A percentile compares a stretch with the other conserved stretches of the same genome.
Evolutionary conservation across 2,888 invertebrate genomes (phyloP).

Genomic region (Gymnoscelis rufifasciata): DNA sequence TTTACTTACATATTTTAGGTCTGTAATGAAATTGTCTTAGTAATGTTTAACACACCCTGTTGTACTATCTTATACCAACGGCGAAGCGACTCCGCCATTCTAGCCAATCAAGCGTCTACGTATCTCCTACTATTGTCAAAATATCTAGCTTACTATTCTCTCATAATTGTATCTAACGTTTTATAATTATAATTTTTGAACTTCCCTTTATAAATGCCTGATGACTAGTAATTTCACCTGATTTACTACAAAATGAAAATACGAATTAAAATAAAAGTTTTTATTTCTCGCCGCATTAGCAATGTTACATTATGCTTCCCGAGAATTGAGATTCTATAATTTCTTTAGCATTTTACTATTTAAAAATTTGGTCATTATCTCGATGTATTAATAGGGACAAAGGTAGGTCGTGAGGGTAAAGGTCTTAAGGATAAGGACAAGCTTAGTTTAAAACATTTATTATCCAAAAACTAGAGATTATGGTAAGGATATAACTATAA

Average conservation of each 20-base stretch:
- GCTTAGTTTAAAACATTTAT: slow-evolving; percentile 28
- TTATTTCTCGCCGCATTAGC: slow-evolving; percentile 29
- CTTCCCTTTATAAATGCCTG: slow-evolving; percentile 3
- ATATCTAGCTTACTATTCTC: slow-evolving; percentile 56
- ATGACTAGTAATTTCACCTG: slow-evolving; percentile 5
- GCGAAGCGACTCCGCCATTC: slow-evolving; percentile 63
- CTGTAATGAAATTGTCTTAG: background rate
- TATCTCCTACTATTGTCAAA: slow-evolving; percentile 74
- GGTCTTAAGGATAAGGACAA: slow-evolving; percentile 29
- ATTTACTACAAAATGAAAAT: slow-evolving; percentile 25
- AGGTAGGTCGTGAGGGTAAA: slow-evolving; percentile 18
- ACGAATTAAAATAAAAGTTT: slow-evolving; percentile 20
- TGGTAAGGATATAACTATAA: slow-evolving; percentile 20
- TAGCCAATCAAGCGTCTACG: slow-evolving; percentile 66
- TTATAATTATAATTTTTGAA: slow-evolving; percentile 4
- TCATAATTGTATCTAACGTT: slow-evolving; percentile 19
- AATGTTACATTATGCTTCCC: background rate
- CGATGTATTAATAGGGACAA: slow-evolving; percentile 3
- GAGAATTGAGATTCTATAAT: background rate
- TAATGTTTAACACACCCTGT: slow-evolving; percentile 51
- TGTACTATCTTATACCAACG: slow-evolving; percentile 34
- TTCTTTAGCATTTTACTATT: background rate
- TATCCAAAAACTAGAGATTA: slow-evolving; percentile 26
- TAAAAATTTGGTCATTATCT: background rate
- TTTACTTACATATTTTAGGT: background rate